Evolutionary conservation across 2,888 invertebrate genomes (phyloP), one percentile per base, ranked within the genome.

Genomic region (Sphaerophoria rueppellii): DNA sequence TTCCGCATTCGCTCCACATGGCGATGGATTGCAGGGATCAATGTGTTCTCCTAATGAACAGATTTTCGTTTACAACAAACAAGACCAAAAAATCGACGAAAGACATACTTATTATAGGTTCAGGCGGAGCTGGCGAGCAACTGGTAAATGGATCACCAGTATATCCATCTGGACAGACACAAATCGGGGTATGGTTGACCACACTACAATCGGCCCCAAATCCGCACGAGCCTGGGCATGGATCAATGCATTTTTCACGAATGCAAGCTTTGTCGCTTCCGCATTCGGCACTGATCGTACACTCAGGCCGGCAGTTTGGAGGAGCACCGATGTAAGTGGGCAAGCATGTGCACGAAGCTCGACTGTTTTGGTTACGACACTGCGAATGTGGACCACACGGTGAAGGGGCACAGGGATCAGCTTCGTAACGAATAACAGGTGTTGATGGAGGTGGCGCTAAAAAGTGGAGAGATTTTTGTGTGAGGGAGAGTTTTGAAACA

Each of bases 1-100:
- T 88, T 94, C 92, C 2, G 97, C 93, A 90, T 96, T 96, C 9
- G 95, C 91, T n/a, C 96, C 94, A 90, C 95, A 95, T 3, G 95
- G 95, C 40, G 94, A 94, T 58, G 94, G 94, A 89, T 93, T 93
- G 88, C 95, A 95, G 24, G 94, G 93, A 90, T 95, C 94, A 57
- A 87, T 78, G 72, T 89, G 93, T 91, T 90, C 92, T 89, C 92
- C 91, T 87, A 73, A 73, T 67, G 32, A 65, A 77, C 34, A 70
- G 24, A 24, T 24, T 24, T 24, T 24, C 2, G 24, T 24, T 24
- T 24, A 24, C 72, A 70, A n/a, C 63, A 60, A n/a, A 67, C 54
- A 73, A 40, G 52, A 54, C 57, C 46, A 5, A 55, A 76, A 50
- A 32, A 4, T n/a, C 63, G 24, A 58, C 9, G 54, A 24, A 58